Evolutionary conservation across 2,888 invertebrate species (phyloP), one percentile per base, ranked within the genome.

Genomic region (Aphodius granarius): DNA sequence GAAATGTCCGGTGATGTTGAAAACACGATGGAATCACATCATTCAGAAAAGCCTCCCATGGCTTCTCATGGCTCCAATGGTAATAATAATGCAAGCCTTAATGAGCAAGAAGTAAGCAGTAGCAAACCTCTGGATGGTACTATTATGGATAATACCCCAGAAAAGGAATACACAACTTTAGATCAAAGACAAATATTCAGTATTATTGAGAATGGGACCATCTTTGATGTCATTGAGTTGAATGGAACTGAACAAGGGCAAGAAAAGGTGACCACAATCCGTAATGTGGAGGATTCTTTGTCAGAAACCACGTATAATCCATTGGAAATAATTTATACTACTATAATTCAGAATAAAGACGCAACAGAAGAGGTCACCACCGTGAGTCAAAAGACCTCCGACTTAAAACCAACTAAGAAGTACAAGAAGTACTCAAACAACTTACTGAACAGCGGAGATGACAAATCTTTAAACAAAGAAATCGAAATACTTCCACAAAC

Each of bases 141-240:
- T 76, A 74, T 72, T 66, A 78, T 72, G 19, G 81, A 79, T n/a
- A n/a, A n/a, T 16, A 23, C 77, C 63, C 75, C 68, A 17, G 75
- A 73, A 5, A 84, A 81, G 2, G 87, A 87, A 76, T 87, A 84
- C 81, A 85, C 87, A 0, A 85, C 85, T 23, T 87, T 87, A 74
- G 86, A 83, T 80, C 87, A 87, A 79, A 87, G 87, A 43, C 87
- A 87, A 79, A 80, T 87, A 21, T 87, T 87, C 78, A 86, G 86
- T 76, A 86, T 87, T 63, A 86, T 87, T 22, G 87, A 86, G 78
- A 87, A 87, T 79, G 87, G 87, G 15, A 86, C 86, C 13, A 84
- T 86, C 83, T 86, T 87, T 74, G 87, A 87, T 78, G 85, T 87
- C 71, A 86, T 87, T 62, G 87, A 87, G 78, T 78, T 87, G 72